Evolutionary conservation across 1,140 invertebrate genomes (phyloP).

Genomic region (Anagrus nilaparvatae): DNA sequence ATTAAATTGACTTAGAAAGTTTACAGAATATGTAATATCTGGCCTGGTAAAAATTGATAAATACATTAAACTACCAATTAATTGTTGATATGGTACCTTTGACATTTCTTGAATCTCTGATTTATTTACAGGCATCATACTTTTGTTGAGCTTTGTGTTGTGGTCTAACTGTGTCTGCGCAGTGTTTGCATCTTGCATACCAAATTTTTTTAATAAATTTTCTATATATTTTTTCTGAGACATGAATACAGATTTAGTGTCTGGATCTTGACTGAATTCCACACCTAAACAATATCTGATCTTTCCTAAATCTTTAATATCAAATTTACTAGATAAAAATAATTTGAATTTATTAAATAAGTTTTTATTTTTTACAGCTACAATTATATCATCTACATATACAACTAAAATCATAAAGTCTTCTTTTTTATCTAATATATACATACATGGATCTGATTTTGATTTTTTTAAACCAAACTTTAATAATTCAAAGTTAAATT

Average conservation of each 20-base stretch:
- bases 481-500: conserved; percentile 6
- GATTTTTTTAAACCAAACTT: conserved; percentile 7
- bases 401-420: conserved; percentile 14
- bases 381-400: no score
- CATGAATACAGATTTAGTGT: conserved; percentile 3
- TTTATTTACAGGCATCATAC: conserved; percentile 11
- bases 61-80: conserved; percentile 30
- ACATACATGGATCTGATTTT: conserved; percentile 15
- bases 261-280: conserved; percentile 11
- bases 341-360: no score
- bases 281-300: conserved; percentile 16
- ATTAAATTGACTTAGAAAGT: conserved; percentile 24
- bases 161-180: conserved; percentile 18
- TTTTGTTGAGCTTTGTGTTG: conserved; percentile 14
- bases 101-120: conserved; percentile 3
- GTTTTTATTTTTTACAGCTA: no score
- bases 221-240: conserved; percentile 15
- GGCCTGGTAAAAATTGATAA: conserved; percentile 25
- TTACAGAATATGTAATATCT: conserved; percentile 32
- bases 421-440: conserved; percentile 4
- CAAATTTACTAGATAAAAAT: no score
- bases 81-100: conserved; percentile 20
- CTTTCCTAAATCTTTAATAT: no score
- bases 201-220: conserved; percentile 21
- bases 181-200: conserved; percentile 24